Evolutionary conservation across 1,140 invertebrate species (phyloP), one percentile per base, ranked within the genome.

Genomic region (Procambarus clarkii): DNA sequence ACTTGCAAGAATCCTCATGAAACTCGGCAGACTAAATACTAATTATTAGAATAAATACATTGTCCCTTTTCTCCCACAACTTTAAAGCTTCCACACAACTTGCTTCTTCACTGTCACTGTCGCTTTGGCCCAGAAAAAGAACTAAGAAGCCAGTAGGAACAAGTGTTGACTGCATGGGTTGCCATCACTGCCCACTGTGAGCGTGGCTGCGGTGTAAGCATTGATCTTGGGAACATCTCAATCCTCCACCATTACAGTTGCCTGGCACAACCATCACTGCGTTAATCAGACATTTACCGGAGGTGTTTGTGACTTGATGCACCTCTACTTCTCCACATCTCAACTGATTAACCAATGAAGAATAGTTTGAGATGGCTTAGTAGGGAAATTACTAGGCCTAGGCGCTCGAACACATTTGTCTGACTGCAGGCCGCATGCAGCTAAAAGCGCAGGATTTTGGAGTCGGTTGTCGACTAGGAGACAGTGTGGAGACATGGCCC

Each of bases 21-120:
- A 69, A 91, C 83, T 74, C 76, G 71, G 71, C 69, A 86, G 45
- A 58, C 83, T 64, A n/a, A n/a, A n/a, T n/a, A 81, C 90, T 91
- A 91, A 82, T 91, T 78, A 86, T 91, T 91, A 91, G 83, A 81
- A 86, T 86, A 91, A 76, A 91, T 86, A 21, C 50, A 76, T 91
- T 78, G 45, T 78, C 76, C 76, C 87, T 90, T 79, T 77, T 60
- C 76, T 58, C 74, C 82, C 81, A 76, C 81, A 82, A 76, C 64
- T 84, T 54, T 85, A 85, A 91, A 79, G 82, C 82, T 85, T 89
- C 69, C 88, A 89, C 54, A 77, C 24, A 89, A 77, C 71, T 79
- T 69, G 18, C 74, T 46, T 81, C 78, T 81, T 86, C 18, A 8
- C 71, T 46, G 45, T 80, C 82, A 69, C 82, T 21, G 18, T 34